Percentiles rank a stretch among this genome's conserved stretches.
Evolutionary conservation across 2,888 invertebrate species (phyloP).

Genomic region (Cephus spinipes): DNA sequence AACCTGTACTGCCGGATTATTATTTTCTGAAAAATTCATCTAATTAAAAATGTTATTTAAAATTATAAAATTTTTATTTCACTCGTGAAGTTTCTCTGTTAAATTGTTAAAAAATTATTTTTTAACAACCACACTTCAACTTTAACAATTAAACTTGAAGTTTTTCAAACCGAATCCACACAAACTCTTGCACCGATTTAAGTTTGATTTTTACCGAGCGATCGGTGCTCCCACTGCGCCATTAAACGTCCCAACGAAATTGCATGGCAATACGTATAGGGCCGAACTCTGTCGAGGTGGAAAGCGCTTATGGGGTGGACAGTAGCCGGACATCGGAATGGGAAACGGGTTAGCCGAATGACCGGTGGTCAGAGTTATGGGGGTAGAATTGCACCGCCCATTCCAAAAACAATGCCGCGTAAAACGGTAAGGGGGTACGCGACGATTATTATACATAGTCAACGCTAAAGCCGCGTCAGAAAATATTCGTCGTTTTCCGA

Average conservation of each 20-base stretch:
- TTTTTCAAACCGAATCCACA: too few species aligned
- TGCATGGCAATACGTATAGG: slow-evolving; percentile 22
- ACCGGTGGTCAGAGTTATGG: slow-evolving; percentile 45
- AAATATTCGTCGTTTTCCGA: not conserved
- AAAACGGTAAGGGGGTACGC: slow-evolving; percentile 25
- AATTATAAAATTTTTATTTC: not conserved
- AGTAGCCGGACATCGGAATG: slow-evolving; percentile 44
- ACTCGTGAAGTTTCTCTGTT: not conserved
- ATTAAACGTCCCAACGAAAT: slow-evolving; percentile 21
- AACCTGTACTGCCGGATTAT: not conserved
- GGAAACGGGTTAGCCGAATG: slow-evolving; percentile 52
- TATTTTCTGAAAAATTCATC: not conserved
- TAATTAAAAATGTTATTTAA: not conserved
- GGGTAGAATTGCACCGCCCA: slow-evolving; percentile 36
- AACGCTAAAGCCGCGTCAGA: not conserved
- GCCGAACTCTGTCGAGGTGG: slow-evolving; percentile 28
- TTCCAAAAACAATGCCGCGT: slow-evolving; percentile 35
- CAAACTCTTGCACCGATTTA: not conserved
- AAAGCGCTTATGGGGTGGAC: slow-evolving; percentile 39
- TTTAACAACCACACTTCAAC: not conserved
- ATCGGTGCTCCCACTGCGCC: not conserved
- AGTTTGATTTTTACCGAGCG: not conserved
- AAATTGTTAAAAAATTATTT: not conserved
- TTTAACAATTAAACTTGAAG: not conserved
- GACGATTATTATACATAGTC: not conserved